These are phyloP conservation scores for Agonopterix alstromeriana DNA, from an alignment of 2,888 invertebrate species.

Conservation along the genomic window DNA sequence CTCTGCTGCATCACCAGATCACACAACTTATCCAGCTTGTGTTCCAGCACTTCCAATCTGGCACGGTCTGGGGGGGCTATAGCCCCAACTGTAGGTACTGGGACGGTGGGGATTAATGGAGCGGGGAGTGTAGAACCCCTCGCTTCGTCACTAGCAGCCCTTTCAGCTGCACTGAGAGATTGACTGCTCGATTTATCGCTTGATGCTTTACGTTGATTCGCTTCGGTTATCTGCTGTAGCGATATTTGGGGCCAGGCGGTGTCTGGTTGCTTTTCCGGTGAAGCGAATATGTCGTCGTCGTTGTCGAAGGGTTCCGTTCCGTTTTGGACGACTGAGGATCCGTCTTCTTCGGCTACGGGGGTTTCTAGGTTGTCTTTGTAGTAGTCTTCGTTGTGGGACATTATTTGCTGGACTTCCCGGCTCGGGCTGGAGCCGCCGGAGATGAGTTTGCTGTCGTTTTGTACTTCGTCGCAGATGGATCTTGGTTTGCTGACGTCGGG, in stretches of 20 bases:
- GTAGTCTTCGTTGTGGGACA: conserved; percentile 78
- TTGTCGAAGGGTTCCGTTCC: conserved; percentile 5
- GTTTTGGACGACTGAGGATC: conserved; percentile 3
- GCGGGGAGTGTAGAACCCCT: neutral
- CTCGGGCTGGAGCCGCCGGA: conserved; percentile 94
- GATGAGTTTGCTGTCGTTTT: conserved; percentile 60
- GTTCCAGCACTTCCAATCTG: conserved; percentile 40
- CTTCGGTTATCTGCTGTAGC: conserved; percentile 59
- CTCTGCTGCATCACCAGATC: conserved; percentile 67
- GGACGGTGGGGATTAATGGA: too few species aligned
- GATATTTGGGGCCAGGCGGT: conserved; percentile 67
- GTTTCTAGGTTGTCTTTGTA: conserved; percentile 35
- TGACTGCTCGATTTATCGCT: conserved; percentile 51
- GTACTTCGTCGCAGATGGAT: conserved; percentile 17
- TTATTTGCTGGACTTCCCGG: conserved; percentile 91
- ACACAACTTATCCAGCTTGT: conserved; percentile 53
- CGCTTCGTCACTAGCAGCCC: conserved; percentile 4
- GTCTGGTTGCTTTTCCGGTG: conserved; percentile 27
- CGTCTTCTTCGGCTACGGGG: conserved; percentile 12
- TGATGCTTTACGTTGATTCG: conserved; percentile 58
- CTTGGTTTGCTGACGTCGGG: conserved; percentile 44
- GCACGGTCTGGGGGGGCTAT: conserved; percentile 18
- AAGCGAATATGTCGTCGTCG: conserved; percentile 16
- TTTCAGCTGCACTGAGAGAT: conserved; percentile 24
- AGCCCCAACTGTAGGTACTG: neutral